Base-by-base conservation (phyloP, 2,113 vertebrate genomes). In the Columba janthina region DNA sequence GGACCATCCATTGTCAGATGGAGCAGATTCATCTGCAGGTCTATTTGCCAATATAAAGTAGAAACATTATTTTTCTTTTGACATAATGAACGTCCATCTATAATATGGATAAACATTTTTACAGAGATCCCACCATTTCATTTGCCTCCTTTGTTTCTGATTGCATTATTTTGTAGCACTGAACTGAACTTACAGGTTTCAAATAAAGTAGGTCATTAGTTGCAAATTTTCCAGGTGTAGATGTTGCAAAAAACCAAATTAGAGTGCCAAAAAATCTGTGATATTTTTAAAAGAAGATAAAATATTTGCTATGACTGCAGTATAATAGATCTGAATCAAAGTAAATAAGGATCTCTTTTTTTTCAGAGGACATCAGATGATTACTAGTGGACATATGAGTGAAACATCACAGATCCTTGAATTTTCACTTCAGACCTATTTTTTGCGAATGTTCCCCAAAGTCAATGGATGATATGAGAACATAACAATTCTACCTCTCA, bases 11-110 rank as follows among this genome's bases (percentile, higher is more conserved):
- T 65, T 94, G 76, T 65, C 76, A 78, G 38, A 65, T n/a, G 16
- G 21, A 85, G 40, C 19, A 93, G 50, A 91, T 85, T 79, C 76
- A 89, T 95, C 86, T 87, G 57, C 29, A 61, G 44, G 21, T 91
- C 34, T 85, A 31, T 80, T 54, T 94, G 61, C 28, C 66, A 87
- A 81, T 93, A 92, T 21, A 64, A 81, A 77, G 50, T 53, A 61
- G 69, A 91, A 94, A 53, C 19, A 79, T 65, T 90, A 46, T 93
- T 90, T 95, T 94, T 85, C 73, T 92, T 77, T 85, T 87, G 50
- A 72, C 60, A 42, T 89, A 87, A 69, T 75, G 53, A 84, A 53
- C 0, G 17, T 67, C 7, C 34, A 18, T 74, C 19, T 61, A 15
- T 36, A 78, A 57, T 25, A 62, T 5, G 9, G 18, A 80, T 61